phyloP scores from a whole-genome alignment of 2,113 vertebrate species.

The Notothenia rossii region DNA sequence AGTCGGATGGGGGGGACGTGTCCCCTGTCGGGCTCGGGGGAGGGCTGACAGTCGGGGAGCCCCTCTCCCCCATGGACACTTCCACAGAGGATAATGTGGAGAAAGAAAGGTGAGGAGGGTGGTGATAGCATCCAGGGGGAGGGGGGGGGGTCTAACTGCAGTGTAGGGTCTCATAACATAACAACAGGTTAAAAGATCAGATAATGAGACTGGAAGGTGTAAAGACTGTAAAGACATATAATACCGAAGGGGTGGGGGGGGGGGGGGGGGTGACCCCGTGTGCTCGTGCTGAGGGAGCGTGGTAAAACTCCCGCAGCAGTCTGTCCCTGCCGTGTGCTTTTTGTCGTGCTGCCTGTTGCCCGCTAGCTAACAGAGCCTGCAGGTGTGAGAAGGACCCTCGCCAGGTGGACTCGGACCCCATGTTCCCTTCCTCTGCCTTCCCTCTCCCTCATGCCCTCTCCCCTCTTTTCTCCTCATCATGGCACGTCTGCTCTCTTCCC shows the following conservation, averaged over 20 bases:
- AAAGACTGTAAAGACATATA: background rate
- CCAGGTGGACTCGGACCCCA: slow-evolving; percentile 55
- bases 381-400: slow-evolving; percentile 57
- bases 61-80: slow-evolving; percentile 62
- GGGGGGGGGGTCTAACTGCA: slow-evolving; percentile 2
- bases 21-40: slow-evolving; percentile 56
- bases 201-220: slow-evolving; percentile 19
- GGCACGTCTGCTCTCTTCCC: slow-evolving; percentile 24
- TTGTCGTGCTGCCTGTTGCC: slow-evolving; percentile 76
- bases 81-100: slow-evolving; percentile 84
- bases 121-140: background rate
- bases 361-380: slow-evolving; percentile 70
- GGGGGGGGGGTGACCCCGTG: slow-evolving; percentile 29
- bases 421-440: slow-evolving; percentile 39
- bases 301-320: slow-evolving; percentile 78
- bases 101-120: slow-evolving; percentile 86
- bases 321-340: slow-evolving; percentile 81
- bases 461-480: slow-evolving; percentile 28
- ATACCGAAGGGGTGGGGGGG: background rate
- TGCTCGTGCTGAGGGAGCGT: slow-evolving; percentile 74
- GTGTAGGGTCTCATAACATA: slow-evolving; percentile 7
- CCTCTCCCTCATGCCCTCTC: slow-evolving; percentile 33
- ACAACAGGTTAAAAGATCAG: slow-evolving; percentile 18
- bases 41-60: slow-evolving; percentile 58
- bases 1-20: slow-evolving; percentile 69